A percentile compares a stretch with the other conserved stretches of the same genome.
Conservation (phyloP, 2,888 invertebrate species). For the Leptogaster cylindrica region DNA sequence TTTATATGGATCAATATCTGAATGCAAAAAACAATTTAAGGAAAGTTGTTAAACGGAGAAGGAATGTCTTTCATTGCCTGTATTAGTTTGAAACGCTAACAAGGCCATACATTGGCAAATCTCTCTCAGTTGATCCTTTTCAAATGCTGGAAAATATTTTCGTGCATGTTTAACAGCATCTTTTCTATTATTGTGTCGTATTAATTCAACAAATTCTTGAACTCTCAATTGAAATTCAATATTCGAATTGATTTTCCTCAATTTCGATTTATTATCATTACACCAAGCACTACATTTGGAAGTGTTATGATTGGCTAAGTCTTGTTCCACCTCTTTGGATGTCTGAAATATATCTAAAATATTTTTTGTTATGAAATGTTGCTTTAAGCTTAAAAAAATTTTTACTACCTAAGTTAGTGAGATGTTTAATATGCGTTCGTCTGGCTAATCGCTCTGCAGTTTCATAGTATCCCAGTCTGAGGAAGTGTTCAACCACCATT, state of each 20-base stretch:
- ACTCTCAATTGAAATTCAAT: conserved; percentile 88
- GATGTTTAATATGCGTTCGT: conserved; percentile 78
- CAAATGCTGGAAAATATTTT: conserved; percentile 87
- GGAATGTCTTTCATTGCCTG: conserved; percentile 62
- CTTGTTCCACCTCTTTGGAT: conserved; percentile 85
- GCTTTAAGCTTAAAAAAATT: conserved; percentile 49
- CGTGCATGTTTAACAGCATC: conserved; percentile 96
- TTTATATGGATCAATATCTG: conserved; percentile 74
- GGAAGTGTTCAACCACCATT: conserved; percentile 95
- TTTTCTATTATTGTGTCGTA: conserved; percentile 82
- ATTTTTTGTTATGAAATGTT: not conserved
- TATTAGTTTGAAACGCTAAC: conserved; percentile 87
- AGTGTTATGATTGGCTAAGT: conserved; percentile 81
- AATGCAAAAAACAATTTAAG: conserved; percentile 44
- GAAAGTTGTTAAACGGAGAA: not conserved
- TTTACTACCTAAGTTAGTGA: conserved; percentile 84
- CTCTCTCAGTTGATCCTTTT: conserved; percentile 84
- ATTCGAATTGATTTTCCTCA: conserved; percentile 90
- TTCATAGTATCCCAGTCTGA: conserved; percentile 93
- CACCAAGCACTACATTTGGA: conserved; percentile 93
- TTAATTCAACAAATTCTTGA: conserved; percentile 93
- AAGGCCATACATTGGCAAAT: conserved; percentile 96
- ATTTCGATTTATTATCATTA: conserved; percentile 93
- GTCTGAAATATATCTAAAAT: conserved; percentile 78
- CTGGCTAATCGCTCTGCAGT: conserved; percentile 88